Conservation (phyloP, 2,888 invertebrate genomes). For the Lasioglossum leucozonium region DNA sequence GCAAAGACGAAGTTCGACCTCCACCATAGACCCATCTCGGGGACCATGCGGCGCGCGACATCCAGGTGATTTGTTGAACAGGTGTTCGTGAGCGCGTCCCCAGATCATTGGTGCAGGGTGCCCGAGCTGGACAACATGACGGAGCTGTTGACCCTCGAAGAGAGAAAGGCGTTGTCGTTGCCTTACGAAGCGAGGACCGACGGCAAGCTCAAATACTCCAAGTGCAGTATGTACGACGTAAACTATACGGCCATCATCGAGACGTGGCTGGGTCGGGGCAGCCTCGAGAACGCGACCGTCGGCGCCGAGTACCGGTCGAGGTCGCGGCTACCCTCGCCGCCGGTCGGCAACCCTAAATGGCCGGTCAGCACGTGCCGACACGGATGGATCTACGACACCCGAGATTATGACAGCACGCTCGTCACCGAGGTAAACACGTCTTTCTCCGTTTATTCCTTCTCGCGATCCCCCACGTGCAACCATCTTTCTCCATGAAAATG, state of each 20-base stretch:
- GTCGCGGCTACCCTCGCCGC: conserved; percentile 75
- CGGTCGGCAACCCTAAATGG: conserved; percentile 82
- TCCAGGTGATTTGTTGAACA: conserved; percentile 71
- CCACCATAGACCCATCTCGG: neutral
- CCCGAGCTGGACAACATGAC: conserved; percentile 85
- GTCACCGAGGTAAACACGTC: conserved; percentile 87
- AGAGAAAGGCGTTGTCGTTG: conserved; percentile 86
- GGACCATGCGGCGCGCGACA: neutral
- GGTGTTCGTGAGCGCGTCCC: conserved; percentile 90
- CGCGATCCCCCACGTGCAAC: neutral
- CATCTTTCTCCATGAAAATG: too few species aligned
- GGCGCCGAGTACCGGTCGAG: conserved; percentile 63
- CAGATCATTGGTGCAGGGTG: conserved; percentile 89
- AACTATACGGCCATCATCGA: conserved; percentile 84
- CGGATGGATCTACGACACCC: conserved; percentile 88
- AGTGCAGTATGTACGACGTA: conserved; percentile 86
- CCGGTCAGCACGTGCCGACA: conserved; percentile 85
- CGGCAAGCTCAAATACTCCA: conserved; percentile 84
- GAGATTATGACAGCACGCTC: conserved; percentile 88
- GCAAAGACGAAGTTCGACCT: neutral
- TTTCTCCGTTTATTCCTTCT: conserved; percentile 61
- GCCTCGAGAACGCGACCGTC: conserved; percentile 46
- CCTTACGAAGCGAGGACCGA: conserved; percentile 84
- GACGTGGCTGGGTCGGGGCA: conserved; percentile 73
- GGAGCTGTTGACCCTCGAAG: conserved; percentile 85